Evolutionary conservation across 2,888 invertebrate genomes (phyloP).

Genomic region (Scaptomyza cyrtandrae): DNA sequence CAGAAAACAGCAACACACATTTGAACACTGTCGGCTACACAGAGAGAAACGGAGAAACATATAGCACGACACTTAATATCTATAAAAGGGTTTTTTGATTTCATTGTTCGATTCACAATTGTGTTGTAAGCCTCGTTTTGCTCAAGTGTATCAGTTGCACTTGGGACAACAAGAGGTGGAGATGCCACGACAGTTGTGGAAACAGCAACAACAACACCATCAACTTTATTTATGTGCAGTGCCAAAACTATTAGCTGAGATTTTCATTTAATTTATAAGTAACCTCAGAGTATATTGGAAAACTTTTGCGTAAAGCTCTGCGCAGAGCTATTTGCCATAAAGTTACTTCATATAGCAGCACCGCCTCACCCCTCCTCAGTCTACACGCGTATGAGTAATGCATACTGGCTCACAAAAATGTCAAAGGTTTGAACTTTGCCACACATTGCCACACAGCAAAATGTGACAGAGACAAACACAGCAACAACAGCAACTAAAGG

Average conservation of each 20-base stretch:
- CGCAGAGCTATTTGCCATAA: constrained; percentile 52
- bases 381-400: constrained; percentile 77
- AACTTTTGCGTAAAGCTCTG: constrained; percentile 57
- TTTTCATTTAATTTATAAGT: constrained; percentile 77
- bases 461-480: constrained; percentile 64
- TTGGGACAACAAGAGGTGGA: constrained; percentile 7
- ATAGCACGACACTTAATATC: too few species aligned
- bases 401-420: constrained; percentile 72
- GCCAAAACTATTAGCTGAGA: constrained; percentile 74
- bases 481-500: constrained; percentile 28
- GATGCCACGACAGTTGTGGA: constrained; percentile 6
- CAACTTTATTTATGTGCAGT: constrained; percentile 68
- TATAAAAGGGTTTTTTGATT: too few species aligned
- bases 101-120: too few species aligned
- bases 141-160: not conserved
- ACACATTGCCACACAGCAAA: constrained; percentile 62
- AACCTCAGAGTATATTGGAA: constrained; percentile 58
- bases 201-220: not conserved
- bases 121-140: too few species aligned
- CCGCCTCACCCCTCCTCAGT: not conserved
- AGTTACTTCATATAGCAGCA: constrained; percentile 52
- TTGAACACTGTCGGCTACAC: too few species aligned
- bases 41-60: too few species aligned
- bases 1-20: not conserved
- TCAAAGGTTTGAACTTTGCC: constrained; percentile 78